Conservation (phyloP, 2,888 invertebrate species). For the Erebia aethiops region DNA sequence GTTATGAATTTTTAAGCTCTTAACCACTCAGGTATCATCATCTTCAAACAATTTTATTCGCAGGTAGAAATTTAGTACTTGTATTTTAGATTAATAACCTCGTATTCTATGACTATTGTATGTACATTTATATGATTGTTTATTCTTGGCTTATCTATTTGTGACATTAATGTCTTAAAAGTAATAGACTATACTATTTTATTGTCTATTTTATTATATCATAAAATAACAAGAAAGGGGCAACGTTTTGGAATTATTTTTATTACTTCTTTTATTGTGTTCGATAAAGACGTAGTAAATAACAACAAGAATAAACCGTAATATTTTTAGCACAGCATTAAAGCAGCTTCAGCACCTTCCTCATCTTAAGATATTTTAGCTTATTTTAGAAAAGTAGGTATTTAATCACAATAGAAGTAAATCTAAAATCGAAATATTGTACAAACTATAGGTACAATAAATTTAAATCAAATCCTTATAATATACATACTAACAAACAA, state of each 20-base stretch:
- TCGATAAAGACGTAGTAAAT: conserved; percentile 11
- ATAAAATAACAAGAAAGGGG: conserved; percentile 7
- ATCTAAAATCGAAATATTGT: no score
- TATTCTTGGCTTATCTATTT: neutral
- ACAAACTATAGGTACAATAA: no score
- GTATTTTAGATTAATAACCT: neutral
- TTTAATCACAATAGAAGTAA: no score
- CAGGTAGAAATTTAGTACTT: neutral
- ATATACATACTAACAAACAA: no score
- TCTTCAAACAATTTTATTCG: neutral
- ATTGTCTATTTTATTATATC: conserved; percentile 17
- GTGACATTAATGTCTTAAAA: conserved; percentile 9
- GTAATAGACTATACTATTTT: conserved; percentile 5
- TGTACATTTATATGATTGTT: neutral
- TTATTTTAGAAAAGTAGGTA: no score
- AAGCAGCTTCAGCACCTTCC: neutral
- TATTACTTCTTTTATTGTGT: conserved; percentile 17
- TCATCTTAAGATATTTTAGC: neutral
- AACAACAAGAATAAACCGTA: neutral
- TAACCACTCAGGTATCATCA: neutral
- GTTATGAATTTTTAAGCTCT: neutral
- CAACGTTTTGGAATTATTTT: conserved; percentile 9
- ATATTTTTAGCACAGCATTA: neutral
- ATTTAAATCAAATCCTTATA: no score
- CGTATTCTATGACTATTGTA: neutral